A percentile compares a stretch with the other conserved stretches of the same genome.
These are phyloP conservation scores for Gryllus longicercus DNA, from an alignment of 2,888 invertebrate genomes.

Conservation along the genomic window DNA sequence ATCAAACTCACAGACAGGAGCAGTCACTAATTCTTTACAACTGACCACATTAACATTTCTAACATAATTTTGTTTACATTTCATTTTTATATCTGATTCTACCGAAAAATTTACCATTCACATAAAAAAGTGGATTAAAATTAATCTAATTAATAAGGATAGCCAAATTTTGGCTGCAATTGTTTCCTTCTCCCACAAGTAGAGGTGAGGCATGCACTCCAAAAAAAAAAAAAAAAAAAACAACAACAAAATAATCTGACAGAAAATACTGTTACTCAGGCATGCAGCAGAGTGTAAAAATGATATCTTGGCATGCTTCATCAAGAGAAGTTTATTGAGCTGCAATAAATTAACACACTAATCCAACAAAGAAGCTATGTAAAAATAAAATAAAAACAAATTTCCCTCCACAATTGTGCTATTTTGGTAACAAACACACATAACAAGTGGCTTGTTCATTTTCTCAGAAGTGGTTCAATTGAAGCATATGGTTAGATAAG, in stretches of 20 bases:
- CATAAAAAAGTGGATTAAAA: too few species aligned
- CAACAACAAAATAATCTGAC: neutral
- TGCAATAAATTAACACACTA: neutral
- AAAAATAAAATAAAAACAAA: neutral
- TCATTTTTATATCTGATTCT: too few species aligned
- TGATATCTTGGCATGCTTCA: neutral
- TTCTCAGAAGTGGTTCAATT: neutral
- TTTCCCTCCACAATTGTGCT: slow-evolving; percentile 4
- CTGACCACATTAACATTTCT: too few species aligned
- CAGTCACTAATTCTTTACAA: too few species aligned
- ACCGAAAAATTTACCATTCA: too few species aligned
- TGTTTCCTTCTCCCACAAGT: neutral
- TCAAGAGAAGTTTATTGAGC: neutral
- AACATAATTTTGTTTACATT: too few species aligned
- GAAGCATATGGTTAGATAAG: neutral
- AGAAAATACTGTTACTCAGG: slow-evolving; percentile 11
- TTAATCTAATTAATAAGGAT: neutral
- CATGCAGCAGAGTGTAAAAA: slow-evolving; percentile 2
- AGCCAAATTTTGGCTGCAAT: slow-evolving; percentile 17
- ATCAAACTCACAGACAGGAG: too few species aligned
- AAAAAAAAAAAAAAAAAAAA: neutral
- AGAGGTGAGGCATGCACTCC: neutral
- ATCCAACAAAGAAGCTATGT: neutral
- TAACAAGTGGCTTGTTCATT: neutral
- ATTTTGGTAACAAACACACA: slow-evolving; percentile 2